Evolutionary conservation across 2,113 vertebrate genomes (phyloP).

Genomic region (Seriola dumerili): DNA sequence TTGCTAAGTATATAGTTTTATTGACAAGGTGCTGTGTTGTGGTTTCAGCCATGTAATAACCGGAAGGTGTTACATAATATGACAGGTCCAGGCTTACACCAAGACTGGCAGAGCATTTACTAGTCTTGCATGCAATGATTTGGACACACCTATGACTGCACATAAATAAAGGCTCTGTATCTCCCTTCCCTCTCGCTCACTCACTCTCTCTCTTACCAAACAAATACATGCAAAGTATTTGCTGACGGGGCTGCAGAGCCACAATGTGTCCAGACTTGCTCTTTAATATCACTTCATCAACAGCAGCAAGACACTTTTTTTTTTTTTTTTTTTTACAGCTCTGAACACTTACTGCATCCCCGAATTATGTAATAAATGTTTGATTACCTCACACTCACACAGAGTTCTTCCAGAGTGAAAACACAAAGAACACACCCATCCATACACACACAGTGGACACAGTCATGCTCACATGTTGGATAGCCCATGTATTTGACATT

Average conservation of each 20-base stretch:
- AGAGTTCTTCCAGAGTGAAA: neutral
- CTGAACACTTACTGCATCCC: conserved; percentile 6
- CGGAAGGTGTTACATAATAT: conserved; percentile 33
- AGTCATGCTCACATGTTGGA: neutral
- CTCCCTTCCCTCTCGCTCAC: neutral
- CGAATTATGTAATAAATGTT: conserved; percentile 7
- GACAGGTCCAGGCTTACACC: conserved; percentile 52
- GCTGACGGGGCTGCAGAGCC: conserved; percentile 49
- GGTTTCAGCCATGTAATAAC: conserved; percentile 7
- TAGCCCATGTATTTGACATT: conserved; percentile 37
- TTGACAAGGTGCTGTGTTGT: conserved; percentile 5
- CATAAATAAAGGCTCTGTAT: conserved; percentile 2
- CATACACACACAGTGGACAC: conserved; percentile 11
- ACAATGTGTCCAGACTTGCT: conserved; percentile 63
- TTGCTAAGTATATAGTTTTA: neutral
- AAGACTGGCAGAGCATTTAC: conserved; percentile 51
- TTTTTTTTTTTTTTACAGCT: neutral
- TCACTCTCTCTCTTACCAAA: conserved; percentile 46
- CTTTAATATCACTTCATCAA: conserved; percentile 53
- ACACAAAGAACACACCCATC: conserved; percentile 30
- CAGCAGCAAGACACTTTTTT: conserved; percentile 20
- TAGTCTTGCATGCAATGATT: conserved; percentile 45
- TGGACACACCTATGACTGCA: conserved; percentile 40
- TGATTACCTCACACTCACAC: conserved; percentile 13
- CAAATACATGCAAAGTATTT: conserved; percentile 69